Evolutionary conservation across 2,113 vertebrate species (phyloP).

Genomic region (Hemicordylus capensis): DNA sequence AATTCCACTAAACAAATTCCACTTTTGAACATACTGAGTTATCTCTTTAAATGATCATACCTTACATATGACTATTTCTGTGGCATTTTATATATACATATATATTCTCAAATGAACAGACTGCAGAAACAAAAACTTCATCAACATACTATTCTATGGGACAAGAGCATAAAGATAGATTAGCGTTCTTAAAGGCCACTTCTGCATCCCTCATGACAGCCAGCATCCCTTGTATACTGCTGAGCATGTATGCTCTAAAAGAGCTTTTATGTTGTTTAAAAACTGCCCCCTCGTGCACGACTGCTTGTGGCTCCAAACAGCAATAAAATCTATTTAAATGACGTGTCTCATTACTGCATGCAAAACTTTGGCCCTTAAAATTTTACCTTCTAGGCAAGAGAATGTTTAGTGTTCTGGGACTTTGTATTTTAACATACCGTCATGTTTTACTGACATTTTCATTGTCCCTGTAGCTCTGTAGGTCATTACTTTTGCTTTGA

Average conservation of each 20-base stretch:
- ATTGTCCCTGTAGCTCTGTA: slow-evolving; percentile 3
- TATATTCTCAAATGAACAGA: not conserved
- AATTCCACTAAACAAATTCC: not conserved
- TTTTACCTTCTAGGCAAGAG: slow-evolving; percentile 25
- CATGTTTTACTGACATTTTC: slow-evolving; percentile 15
- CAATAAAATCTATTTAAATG: slow-evolving; percentile 40
- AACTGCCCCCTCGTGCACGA: slow-evolving; percentile 16
- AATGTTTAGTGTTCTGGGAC: slow-evolving; percentile 3
- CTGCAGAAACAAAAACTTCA: slow-evolving; percentile 3
- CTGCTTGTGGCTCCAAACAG: slow-evolving; percentile 19
- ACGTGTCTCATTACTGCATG: slow-evolving; percentile 38
- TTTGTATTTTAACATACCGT: not conserved
- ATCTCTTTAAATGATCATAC: slow-evolving; percentile 7
- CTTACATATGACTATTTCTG: slow-evolving; percentile 12
- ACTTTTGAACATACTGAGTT: not conserved
- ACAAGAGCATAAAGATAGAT: not conserved
- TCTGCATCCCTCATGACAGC: not conserved
- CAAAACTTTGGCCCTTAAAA: slow-evolving; percentile 25
- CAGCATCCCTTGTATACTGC: not conserved
- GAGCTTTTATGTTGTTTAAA: slow-evolving; percentile 1
- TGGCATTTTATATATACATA: slow-evolving; percentile 33
- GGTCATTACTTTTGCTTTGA: slow-evolving; percentile 9
- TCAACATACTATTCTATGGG: slow-evolving; percentile 11
- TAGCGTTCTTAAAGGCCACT: slow-evolving; percentile 10
- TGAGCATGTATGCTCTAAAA: not conserved